Base-by-base conservation (phyloP, 92 coral and sea anemone genomes). In the Desmophyllum pertusum region DNA sequence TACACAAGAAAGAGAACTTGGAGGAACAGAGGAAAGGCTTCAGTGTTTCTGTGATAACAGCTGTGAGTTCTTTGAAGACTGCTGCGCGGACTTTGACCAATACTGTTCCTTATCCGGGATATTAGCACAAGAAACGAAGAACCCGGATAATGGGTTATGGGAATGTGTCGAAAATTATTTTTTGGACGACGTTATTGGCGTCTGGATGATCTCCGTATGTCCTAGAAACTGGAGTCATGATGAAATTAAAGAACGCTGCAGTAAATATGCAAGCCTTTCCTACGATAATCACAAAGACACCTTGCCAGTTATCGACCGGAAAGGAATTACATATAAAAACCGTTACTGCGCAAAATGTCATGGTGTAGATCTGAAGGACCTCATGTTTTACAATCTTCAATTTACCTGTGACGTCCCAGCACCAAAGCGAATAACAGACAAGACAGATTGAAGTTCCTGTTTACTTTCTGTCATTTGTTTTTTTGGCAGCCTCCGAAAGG, bases 41-140 rank as follows among this genome's bases (percentile, higher is more conserved):
- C 57, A 73, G 6, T 73, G 77, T 45, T 45, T 25, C 3, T 73
- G 77, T 48, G 77, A 73, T 40, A 15, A 3, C 59, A 48, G 39
- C 77, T 73, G 77, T 73, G 61, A 73, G 61, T 3, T 73, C 0
- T 73, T 73, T 18, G 39, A 45, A 48, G 77, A 73, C 59, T 73
- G 77, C 17, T 64, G 70, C 8, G 39, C 70, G 37, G 70, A 64
- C 39, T 64, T 9, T 64, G 70, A 64, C 70, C 70, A 29, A 8
- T 64, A 4, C 13, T 64, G 70, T 64, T 36, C 38, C 39, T 9
- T 17, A 9, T 64, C 70, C 70, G 70, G 11, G 70, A 29, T 23
- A 29, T 9, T 13, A 36, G 15, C 40, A 10, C n/a, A 52, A 52
- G 59, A 52, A 17, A 52, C 25, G 3, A 27, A 64, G 70, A 64